Conservation (phyloP, 2,888 invertebrate genomes). For the Cryptocephalus primarius region DNA sequence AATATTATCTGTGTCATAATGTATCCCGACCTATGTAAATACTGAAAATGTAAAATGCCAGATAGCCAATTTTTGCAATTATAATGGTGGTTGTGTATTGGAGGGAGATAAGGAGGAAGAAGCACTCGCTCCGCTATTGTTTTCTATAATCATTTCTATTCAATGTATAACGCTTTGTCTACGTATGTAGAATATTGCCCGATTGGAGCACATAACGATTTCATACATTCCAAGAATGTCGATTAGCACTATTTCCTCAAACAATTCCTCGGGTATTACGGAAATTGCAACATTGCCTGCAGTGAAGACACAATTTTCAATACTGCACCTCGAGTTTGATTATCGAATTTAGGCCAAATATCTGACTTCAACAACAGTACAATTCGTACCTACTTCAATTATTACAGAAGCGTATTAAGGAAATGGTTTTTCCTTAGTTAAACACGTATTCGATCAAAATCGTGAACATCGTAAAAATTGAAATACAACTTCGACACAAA, state of each 20-base stretch:
- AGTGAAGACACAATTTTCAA: too few species aligned
- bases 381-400: too few species aligned
- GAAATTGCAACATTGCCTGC: too few species aligned
- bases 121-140: slow-evolving; percentile 7
- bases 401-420: too few species aligned
- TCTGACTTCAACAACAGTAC: too few species aligned
- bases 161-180: background rate
- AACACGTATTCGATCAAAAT: too few species aligned
- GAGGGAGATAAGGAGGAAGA: slow-evolving; percentile 13
- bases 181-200: background rate
- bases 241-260: background rate
- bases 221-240: background rate
- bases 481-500: too few species aligned
- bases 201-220: background rate
- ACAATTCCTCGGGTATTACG: background rate
- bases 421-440: too few species aligned
- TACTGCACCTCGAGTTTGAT: too few species aligned
- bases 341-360: too few species aligned
- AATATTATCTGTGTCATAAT: slow-evolving; percentile 14
- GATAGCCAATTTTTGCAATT: slow-evolving; percentile 18
- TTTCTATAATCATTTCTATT: background rate
- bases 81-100: slow-evolving; percentile 15
- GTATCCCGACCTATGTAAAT: slow-evolving; percentile 13
- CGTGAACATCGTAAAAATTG: too few species aligned
- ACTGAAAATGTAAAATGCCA: slow-evolving; percentile 15